Conservation (phyloP, 1,140 invertebrate species). For the Bombus soroeensis region DNA sequence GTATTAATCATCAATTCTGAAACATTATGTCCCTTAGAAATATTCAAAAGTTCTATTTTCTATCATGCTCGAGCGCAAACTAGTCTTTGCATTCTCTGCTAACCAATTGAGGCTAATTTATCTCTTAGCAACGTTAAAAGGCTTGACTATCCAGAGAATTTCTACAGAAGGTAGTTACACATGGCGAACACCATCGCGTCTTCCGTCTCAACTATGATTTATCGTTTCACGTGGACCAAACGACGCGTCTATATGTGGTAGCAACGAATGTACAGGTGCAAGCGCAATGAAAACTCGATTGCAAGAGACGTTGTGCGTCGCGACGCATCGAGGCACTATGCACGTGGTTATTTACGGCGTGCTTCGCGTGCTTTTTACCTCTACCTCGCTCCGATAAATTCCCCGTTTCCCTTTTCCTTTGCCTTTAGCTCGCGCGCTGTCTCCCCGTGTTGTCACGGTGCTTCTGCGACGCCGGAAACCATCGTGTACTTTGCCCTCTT, state of each 20-base stretch:
- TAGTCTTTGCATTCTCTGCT: neutral
- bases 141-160: constrained; percentile 8
- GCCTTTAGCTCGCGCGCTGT: neutral
- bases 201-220: constrained; percentile 37
- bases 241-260: constrained; percentile 1
- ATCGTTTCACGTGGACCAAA: constrained; percentile 3
- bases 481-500: constrained; percentile 33
- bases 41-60: neutral
- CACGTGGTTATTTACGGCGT: constrained; percentile 61
- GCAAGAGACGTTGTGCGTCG: constrained; percentile 13
- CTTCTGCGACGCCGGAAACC: neutral
- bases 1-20: too few relatives aligned
- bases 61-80: neutral
- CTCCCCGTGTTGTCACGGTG: constrained; percentile 9
- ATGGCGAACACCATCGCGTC: neutral
- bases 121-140: neutral
- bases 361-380: constrained; percentile 55
- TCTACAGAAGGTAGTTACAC: constrained; percentile 9
- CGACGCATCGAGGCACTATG: constrained; percentile 2
- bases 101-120: neutral
- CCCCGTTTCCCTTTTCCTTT: constrained; percentile 5
- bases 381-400: constrained; percentile 50
- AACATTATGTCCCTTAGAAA: too few relatives aligned
- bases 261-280: constrained; percentile 20
- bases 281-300: constrained; percentile 50